Conservation (phyloP, 2,113 vertebrate genomes). For the Paedocypris sp. region DNA sequence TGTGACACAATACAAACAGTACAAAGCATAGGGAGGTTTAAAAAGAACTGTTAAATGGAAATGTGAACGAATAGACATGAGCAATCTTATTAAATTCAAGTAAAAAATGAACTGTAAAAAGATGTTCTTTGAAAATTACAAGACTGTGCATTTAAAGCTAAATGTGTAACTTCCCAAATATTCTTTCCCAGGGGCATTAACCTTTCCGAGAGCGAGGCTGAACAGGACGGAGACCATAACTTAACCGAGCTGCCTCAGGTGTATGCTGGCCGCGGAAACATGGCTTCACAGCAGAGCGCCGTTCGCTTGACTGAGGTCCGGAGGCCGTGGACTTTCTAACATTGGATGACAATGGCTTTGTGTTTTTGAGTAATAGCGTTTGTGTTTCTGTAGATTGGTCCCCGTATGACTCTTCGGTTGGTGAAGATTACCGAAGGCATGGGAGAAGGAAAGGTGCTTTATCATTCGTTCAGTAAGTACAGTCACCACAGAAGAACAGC, state of each 20-base stretch:
- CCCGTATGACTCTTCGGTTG: conserved; percentile 77
- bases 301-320: conserved; percentile 79
- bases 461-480: conserved; percentile 70
- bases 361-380: neutral
- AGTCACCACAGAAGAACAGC: neutral
- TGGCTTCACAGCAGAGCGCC: conserved; percentile 78
- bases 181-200: conserved; percentile 75
- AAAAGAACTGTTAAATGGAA: too few relatives aligned
- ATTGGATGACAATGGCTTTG: neutral
- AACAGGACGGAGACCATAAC: conserved; percentile 81
- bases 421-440: conserved; percentile 82
- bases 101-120: too few relatives aligned
- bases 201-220: conserved; percentile 83
- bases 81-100: too few relatives aligned
- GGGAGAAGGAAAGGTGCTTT: conserved; percentile 72
- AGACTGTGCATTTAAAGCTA: too few relatives aligned
- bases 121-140: too few relatives aligned
- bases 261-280: conserved; percentile 77
- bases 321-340: neutral
- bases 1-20: too few relatives aligned
- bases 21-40: too few relatives aligned
- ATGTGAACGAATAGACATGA: too few relatives aligned
- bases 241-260: conserved; percentile 77
- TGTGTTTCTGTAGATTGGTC: conserved; percentile 67
- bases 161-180: too few relatives aligned